Evolutionary conservation across 2,113 vertebrate genomes (phyloP).

Genomic region (Charina bottae): DNA sequence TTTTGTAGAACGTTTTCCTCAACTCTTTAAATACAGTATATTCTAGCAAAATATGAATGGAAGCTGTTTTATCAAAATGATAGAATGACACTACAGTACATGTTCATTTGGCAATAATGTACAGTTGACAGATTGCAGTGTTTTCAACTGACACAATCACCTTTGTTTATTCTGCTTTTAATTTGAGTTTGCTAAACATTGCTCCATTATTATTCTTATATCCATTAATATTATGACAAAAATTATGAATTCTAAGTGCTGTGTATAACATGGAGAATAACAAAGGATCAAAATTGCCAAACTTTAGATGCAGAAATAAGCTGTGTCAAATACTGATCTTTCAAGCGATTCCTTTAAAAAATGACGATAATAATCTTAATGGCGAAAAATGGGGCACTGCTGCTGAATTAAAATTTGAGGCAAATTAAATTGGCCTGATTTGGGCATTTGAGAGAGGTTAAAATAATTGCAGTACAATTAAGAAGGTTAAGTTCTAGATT

Average conservation of each 20-base stretch:
- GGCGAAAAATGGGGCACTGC: background rate
- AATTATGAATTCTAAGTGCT: slow-evolving; percentile 1
- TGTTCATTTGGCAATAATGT: background rate
- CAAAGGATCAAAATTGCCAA: slow-evolving; percentile 39
- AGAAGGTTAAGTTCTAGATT: background rate
- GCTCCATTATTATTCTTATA: background rate
- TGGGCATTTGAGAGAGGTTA: background rate
- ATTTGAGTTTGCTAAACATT: slow-evolving; percentile 16
- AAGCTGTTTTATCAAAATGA: slow-evolving; percentile 6
- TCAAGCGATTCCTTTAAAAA: slow-evolving; percentile 32
- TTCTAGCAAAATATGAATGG: background rate
- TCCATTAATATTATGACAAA: slow-evolving; percentile 14
- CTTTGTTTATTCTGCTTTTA: slow-evolving; percentile 6
- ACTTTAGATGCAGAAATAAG: slow-evolving; percentile 28
- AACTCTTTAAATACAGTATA: slow-evolving; percentile 15
- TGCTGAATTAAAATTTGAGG: background rate
- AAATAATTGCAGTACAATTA: background rate
- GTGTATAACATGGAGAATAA: background rate
- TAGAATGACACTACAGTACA: background rate
- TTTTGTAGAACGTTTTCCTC: slow-evolving; percentile 18
- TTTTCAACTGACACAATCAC: background rate
- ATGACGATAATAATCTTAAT: background rate
- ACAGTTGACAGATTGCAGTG: background rate
- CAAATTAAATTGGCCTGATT: background rate
- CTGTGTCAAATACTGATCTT: slow-evolving; percentile 19